phyloP scores from a whole-genome alignment of 2,797 vertebrate species.

The Poeciliopsis paucimaculata region DNA sequence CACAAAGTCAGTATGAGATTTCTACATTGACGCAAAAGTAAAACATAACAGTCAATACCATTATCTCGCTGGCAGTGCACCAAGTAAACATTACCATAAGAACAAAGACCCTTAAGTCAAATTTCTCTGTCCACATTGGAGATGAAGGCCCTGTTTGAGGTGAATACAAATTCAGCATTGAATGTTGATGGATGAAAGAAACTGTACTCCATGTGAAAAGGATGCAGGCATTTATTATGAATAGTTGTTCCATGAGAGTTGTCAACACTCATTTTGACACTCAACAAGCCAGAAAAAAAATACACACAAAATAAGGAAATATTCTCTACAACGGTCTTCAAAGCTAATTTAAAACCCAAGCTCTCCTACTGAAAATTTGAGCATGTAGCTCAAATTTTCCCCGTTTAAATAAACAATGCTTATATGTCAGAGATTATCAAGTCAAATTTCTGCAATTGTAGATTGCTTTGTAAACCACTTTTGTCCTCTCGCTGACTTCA shows the following conservation, averaged over 20 bases:
- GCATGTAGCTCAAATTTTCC: background rate
- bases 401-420: background rate
- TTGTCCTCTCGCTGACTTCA: background rate
- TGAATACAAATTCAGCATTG: background rate
- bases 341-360: background rate
- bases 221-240: background rate
- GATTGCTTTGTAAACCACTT: background rate
- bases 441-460: background rate
- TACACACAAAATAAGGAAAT: background rate
- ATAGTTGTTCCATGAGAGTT: background rate
- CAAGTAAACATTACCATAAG: background rate
- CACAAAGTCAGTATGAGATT: background rate
- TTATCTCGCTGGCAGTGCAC: background rate
- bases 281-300: background rate
- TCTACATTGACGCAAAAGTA: slow-evolving; percentile 3
- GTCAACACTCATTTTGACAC: background rate
- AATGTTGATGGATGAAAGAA: background rate
- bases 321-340: background rate
- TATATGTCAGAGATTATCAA: background rate
- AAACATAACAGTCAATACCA: background rate
- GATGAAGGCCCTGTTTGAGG: background rate
- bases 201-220: background rate
- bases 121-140: background rate
- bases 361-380: background rate
- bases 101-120: background rate